Base-by-base conservation (phyloP, 2,797 vertebrate species). In the Intellagama lesueurii region DNA sequence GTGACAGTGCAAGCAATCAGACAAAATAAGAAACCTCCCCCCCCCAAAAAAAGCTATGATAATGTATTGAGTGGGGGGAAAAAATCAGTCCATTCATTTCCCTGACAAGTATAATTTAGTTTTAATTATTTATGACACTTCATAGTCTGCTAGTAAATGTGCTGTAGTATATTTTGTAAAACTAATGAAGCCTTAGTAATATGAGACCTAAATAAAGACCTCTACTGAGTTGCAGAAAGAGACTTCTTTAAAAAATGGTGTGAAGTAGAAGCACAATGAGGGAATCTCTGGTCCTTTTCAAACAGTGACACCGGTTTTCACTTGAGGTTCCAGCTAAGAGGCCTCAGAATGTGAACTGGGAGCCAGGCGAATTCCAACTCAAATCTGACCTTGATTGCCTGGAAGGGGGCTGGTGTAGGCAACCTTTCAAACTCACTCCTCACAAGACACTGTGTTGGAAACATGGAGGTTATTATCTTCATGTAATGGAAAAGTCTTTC, bases 101-200 rank as follows among this genome's bases (percentile, higher is more conserved):
- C 93, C 89, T 95, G 95, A 96, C 94, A 95, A 95, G 95, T 92
- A 92, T 95, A 93, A 96, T 96, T 96, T 95, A 91, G 92, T 95
- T 95, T 96, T 95, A 96, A 96, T 96, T 96, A 96, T 96, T 96
- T 94, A 96, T 96, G 95, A 92, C 88, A 91, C 94, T 93, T 96
- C 93, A 88, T 93, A 85, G 93, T 91, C 95, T 0, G 1, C 92
- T 88, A 91, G 95, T 94, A 95, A 96, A 93, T 72, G 94, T 92
- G 93, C 92, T 95, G 93, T 94, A 92, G 93, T 93, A 88, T 94
- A 92, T 95, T 96, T 94, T 95, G 95, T 96, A 95, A 94, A 96
- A 95, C 94, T 94, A 92, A 96, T 95, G 96, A 95, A 95, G 93
- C 94, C 93, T 93, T 91, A 85, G 96, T 95, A 94, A 95, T 91